Base-by-base conservation (phyloP, 1,140 invertebrate species). In the Dufourea novaeangliae region DNA sequence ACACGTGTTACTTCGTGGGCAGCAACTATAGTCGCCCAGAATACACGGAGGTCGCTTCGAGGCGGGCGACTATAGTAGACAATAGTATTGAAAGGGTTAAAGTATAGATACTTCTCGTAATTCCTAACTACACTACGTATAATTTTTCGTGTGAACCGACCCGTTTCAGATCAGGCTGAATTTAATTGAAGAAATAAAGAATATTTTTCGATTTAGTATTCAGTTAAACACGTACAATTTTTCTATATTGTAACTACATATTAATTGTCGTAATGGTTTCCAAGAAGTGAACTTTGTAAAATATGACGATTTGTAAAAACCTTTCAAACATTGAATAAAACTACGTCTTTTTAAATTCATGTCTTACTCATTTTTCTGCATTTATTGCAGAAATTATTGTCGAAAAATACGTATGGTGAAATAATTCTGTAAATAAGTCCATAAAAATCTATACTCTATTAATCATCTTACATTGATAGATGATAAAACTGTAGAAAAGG, bases 271-370 rank as follows among this genome's bases (percentile, higher is more conserved):
- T 17, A 52, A 37, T n/a, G 46, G 56, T 57, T 56, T 34, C 17
- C 27, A 32, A 46, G 54, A 64, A 27, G 6, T 27, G 6, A 37
- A 46, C 37, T 67, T 59, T 46, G 39, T 68, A 37, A 59, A 46
- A 46, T 46, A 46, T 57, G 39, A 67, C 52, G 17, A 69, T 76
- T 32, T 59, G 41, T 50, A 29, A 69, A 69, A 67, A 34, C 25
- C 20, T 66, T 56, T 25, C 17, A 1, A 76, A 68, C 34, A 25
- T 50, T 8, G 50, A 76, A 69, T 69, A 69, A 76, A 69, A 76
- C 12, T 67, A 66, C 29, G 46, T 59, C 50, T 69, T 67, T 57
- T 76, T 76, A 50, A 37, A 59, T 59, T 50, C 34, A 41, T 25
- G 5, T 17, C 34, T 34, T 1, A 0, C 7, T 14, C 20, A 22